phyloP scores from a whole-genome alignment of 2,113 vertebrate species.

The Platysternon megacephalum region DNA sequence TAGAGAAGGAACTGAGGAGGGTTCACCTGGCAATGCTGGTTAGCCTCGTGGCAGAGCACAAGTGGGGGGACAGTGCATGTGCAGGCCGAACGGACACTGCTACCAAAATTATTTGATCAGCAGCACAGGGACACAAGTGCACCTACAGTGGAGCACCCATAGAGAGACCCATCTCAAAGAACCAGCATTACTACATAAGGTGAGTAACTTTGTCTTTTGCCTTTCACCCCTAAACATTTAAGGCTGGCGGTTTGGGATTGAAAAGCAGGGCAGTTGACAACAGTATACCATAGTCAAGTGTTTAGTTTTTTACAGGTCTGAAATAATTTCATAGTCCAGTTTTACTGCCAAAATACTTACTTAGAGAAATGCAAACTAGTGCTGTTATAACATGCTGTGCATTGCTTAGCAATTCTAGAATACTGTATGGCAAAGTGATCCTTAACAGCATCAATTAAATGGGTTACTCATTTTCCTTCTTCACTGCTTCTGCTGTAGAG shows the following conservation, averaged over 20 bases:
- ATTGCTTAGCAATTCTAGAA: accelerated
- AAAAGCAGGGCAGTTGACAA: too few relatives aligned
- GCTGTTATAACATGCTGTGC: neutral
- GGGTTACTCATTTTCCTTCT: neutral
- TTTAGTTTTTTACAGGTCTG: neutral
- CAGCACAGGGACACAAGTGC: too few relatives aligned
- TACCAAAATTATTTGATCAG: too few relatives aligned
- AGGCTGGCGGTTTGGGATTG: neutral
- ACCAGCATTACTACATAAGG: neutral
- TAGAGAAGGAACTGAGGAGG: too few relatives aligned
- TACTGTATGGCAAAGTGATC: accelerated
- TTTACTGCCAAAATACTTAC: neutral
- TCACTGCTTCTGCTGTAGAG: neutral
- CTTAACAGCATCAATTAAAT: neutral
- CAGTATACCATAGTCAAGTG: neutral
- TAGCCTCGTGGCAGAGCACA: too few relatives aligned
- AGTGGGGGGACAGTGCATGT: too few relatives aligned
- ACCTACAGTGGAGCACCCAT: too few relatives aligned
- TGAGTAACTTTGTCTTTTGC: neutral
- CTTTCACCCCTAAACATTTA: neutral
- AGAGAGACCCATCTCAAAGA: too few relatives aligned
- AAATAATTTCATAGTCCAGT: neutral
- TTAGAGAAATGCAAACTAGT: neutral
- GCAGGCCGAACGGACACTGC: too few relatives aligned
- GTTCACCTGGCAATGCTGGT: too few relatives aligned